These are phyloP conservation scores for Eulemur rufifrons DNA, from an alignment of 2,113 vertebrate genomes.

Conservation along the genomic window DNA sequence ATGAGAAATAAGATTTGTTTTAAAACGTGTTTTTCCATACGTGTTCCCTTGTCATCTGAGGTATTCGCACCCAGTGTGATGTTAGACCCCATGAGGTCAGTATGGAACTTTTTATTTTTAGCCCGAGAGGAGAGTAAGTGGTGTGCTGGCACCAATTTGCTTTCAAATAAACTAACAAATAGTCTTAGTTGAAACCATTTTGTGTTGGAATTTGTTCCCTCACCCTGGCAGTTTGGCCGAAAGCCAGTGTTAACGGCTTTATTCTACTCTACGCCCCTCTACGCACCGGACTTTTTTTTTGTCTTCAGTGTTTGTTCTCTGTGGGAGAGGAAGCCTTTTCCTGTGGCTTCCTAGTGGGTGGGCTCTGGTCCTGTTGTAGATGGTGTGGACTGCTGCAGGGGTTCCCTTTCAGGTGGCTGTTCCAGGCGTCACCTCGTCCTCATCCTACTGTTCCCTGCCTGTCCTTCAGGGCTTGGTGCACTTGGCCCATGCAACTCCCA, in stretches of 20 bases:
- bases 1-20: neutral
- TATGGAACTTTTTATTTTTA: constrained; percentile 47
- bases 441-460: accelerated
- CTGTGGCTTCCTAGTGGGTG: neutral
- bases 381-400: too few species aligned
- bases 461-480: neutral
- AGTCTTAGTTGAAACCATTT: neutral
- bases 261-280: neutral
- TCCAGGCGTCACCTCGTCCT: neutral
- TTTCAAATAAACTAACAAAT: neutral
- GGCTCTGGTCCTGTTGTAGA: too few species aligned
- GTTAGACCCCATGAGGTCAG: neutral
- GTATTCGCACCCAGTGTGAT: neutral
- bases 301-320: neutral
- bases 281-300: neutral
- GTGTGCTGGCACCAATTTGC: neutral
- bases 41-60: neutral
- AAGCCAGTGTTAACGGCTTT: neutral
- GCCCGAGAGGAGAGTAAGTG: neutral
- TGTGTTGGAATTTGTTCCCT: neutral
- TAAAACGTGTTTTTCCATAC: neutral
- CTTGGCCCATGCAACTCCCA: neutral
- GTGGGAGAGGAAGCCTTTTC: neutral
- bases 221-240: neutral
- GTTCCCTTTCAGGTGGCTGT: neutral